phyloP scores from a whole-genome alignment of 2,797 vertebrate species.

The Sphenopsis melanotis region DNA sequence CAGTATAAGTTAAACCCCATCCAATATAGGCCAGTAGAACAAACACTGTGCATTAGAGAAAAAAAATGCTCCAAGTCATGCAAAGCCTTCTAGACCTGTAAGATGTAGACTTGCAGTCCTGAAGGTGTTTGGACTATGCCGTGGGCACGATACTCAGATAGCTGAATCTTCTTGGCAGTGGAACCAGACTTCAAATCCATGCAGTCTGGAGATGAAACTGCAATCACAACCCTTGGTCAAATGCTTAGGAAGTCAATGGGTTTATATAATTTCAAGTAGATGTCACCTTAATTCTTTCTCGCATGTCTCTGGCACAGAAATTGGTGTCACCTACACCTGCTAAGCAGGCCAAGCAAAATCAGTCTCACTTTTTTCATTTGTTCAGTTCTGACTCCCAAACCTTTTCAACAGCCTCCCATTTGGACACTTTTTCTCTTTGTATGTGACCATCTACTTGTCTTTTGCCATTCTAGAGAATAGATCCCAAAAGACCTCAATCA shows the following conservation, averaged over 20 bases:
- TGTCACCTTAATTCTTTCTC: neutral
- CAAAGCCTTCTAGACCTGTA: neutral
- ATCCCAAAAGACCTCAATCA: conserved; percentile 16
- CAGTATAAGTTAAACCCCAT: neutral
- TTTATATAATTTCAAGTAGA: neutral
- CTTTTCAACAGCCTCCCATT: neutral
- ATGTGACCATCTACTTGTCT: neutral
- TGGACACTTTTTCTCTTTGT: neutral
- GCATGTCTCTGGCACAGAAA: neutral
- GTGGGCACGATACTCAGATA: neutral
- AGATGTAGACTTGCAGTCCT: neutral
- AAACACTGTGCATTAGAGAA: neutral
- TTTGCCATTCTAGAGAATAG: conserved; percentile 29
- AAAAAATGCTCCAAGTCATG: neutral
- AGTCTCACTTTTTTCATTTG: neutral
- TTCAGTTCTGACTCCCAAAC: neutral
- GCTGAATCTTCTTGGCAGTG: neutral
- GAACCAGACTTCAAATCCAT: neutral
- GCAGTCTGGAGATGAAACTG: neutral
- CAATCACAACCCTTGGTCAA: neutral
- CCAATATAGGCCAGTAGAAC: neutral
- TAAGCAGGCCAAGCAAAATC: neutral
- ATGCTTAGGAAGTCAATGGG: neutral
- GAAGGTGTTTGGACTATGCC: neutral
- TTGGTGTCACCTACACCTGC: neutral